Conservation (phyloP, 2,888 invertebrate genomes). For the Pachydiplax longipennis region DNA sequence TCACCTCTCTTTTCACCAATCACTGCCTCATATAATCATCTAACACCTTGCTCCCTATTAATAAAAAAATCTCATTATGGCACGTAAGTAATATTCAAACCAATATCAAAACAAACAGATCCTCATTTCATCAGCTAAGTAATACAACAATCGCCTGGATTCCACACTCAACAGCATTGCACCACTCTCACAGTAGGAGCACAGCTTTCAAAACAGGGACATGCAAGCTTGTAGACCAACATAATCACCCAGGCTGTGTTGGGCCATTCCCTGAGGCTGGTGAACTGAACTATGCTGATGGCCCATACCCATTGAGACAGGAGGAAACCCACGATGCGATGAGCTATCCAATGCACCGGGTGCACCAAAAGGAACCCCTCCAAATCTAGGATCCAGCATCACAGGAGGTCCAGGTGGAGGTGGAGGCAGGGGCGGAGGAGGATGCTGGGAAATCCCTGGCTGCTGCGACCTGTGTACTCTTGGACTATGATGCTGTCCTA, state of each 20-base stretch:
- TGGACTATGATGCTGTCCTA: neutral
- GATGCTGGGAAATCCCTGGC: neutral
- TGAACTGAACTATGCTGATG: neutral
- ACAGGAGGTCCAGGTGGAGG: slow-evolving; percentile 26
- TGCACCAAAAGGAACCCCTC: slow-evolving; percentile 24
- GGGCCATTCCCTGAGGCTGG: slow-evolving; percentile 32
- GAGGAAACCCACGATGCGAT: slow-evolving; percentile 4
- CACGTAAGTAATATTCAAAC: neutral
- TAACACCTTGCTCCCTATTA: neutral
- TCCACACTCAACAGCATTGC: neutral
- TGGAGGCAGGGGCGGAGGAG: slow-evolving; percentile 4
- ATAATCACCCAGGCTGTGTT: slow-evolving; percentile 27
- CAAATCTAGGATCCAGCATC: slow-evolving; percentile 24
- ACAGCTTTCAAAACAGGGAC: slow-evolving; percentile 17
- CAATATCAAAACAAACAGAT: neutral
- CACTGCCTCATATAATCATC: neutral
- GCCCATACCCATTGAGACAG: slow-evolving; percentile 13
- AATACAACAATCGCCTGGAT: neutral
- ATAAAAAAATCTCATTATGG: neutral
- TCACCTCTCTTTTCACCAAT: neutral
- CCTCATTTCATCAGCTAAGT: neutral
- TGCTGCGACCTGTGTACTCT: slow-evolving; percentile 15
- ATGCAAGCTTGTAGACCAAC: slow-evolving; percentile 26
- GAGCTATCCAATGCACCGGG: slow-evolving; percentile 15
- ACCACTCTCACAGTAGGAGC: neutral